Percentiles rank a stretch among this genome's conserved stretches.
Evolutionary conservation across 1,140 invertebrate genomes (phyloP).

Genomic region (Phymorhynchus buccinoides): DNA sequence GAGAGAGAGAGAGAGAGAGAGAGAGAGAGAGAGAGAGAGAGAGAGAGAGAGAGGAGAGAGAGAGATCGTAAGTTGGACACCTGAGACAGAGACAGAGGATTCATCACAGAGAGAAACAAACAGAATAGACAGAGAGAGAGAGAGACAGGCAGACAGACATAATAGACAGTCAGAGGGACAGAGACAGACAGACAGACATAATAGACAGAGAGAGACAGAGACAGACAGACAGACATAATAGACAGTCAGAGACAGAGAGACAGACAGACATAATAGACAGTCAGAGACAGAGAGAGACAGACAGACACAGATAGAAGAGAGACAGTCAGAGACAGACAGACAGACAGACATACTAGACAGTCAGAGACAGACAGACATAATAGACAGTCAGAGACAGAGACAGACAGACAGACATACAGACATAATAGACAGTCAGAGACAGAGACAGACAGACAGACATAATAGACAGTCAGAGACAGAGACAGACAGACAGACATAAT

Average conservation of each 20-base stretch:
- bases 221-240: neutral
- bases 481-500: neutral
- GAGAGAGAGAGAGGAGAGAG: neutral
- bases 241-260: neutral
- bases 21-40: neutral
- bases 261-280: too few relatives aligned
- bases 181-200: neutral
- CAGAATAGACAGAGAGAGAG: too few relatives aligned
- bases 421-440: too few relatives aligned
- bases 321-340: neutral
- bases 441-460: too few relatives aligned
- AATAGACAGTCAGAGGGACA: neutral
- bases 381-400: neutral
- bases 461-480: neutral
- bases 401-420: neutral
- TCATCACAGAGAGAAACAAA: too few relatives aligned
- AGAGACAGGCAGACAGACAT: too few relatives aligned
- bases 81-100: neutral
- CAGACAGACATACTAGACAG: neutral
- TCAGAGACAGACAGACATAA: neutral
- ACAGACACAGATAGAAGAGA: neutral
- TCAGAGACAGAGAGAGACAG: neutral
- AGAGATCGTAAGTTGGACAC: too few relatives aligned
- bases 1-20: neutral
- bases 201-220: neutral